Evolutionary conservation across 2,113 vertebrate genomes (phyloP).

Genomic region (Uropsilus gracilis): DNA sequence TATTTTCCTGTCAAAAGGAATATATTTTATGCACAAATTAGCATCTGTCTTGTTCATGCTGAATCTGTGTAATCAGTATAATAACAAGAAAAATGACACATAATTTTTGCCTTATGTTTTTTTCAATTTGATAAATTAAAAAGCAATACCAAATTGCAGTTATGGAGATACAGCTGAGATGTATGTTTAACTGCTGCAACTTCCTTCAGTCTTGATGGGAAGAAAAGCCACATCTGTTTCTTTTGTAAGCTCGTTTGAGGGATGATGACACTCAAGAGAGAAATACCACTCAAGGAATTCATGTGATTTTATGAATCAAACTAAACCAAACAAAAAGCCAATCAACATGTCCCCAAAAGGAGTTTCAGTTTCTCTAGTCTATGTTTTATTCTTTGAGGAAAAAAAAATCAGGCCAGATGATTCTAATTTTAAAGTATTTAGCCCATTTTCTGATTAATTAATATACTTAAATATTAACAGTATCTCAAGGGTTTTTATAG

Average conservation of each 20-base stretch:
- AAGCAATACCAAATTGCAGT: slow-evolving; percentile 19
- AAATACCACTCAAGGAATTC: slow-evolving; percentile 40
- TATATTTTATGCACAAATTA: slow-evolving; percentile 54
- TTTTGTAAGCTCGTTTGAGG: slow-evolving; percentile 23
- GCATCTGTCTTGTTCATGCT: slow-evolving; percentile 62
- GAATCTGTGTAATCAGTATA: slow-evolving; percentile 59
- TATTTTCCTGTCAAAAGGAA: slow-evolving; percentile 64
- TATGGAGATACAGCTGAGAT: slow-evolving; percentile 46
- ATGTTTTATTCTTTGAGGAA: not conserved
- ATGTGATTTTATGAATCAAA: slow-evolving; percentile 54
- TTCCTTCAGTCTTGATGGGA: not conserved
- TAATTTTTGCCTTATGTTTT: slow-evolving; percentile 70
- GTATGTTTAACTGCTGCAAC: not conserved
- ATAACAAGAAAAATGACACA: slow-evolving; percentile 57
- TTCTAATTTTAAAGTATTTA: slow-evolving; percentile 57
- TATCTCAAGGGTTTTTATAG: slow-evolving; percentile 28
- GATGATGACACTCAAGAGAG: slow-evolving; percentile 24
- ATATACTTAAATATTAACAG: slow-evolving; percentile 66
- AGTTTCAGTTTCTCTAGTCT: not conserved
- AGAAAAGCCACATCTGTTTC: slow-evolving; percentile 66
- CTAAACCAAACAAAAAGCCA: slow-evolving; percentile 44
- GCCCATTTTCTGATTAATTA: slow-evolving; percentile 44
- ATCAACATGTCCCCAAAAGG: slow-evolving; percentile 40
- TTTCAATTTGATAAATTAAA: slow-evolving; percentile 68
- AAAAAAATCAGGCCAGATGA: not conserved